Evolutionary conservation across 2,113 vertebrate species (phyloP).

Genomic region (Leptodactylus fuscus): DNA sequence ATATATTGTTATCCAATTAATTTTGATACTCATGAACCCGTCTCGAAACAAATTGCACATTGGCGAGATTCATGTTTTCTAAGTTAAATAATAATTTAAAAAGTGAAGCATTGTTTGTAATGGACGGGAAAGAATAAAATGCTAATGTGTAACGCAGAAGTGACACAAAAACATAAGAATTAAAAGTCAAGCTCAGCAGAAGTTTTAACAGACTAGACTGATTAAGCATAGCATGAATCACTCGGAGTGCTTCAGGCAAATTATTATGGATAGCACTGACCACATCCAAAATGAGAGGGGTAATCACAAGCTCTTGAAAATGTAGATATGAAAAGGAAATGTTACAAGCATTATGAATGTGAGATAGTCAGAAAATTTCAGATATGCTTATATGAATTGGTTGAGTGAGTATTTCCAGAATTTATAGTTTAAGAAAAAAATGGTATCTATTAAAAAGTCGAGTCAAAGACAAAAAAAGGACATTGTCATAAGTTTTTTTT

Average conservation of each 20-base stretch:
- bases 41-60: conserved; percentile 15
- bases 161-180: not conserved
- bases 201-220: not conserved
- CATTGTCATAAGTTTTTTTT: not conserved
- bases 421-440: not conserved
- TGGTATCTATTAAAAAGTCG: not conserved
- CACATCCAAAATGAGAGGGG: conserved; percentile 7
- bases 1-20: conserved; percentile 13
- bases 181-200: not conserved
- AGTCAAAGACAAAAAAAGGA: not conserved
- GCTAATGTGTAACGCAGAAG: not conserved
- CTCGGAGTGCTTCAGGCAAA: not conserved
- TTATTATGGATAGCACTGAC: not conserved
- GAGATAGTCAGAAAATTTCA: not conserved
- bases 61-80: conserved; percentile 5
- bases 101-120: not conserved
- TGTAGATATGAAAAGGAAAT: conserved; percentile 5
- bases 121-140: not conserved
- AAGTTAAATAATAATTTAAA: conserved; percentile 3
- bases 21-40: not conserved
- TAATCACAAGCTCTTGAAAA: conserved; percentile 20
- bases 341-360: not conserved
- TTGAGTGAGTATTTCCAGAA: not conserved
- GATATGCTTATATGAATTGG: not conserved
- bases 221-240: not conserved